A percentile compares a stretch with the other conserved stretches of the same genome.
Evolutionary conservation across 2,113 vertebrate genomes (phyloP).

Genomic region (Clinocottus analis): DNA sequence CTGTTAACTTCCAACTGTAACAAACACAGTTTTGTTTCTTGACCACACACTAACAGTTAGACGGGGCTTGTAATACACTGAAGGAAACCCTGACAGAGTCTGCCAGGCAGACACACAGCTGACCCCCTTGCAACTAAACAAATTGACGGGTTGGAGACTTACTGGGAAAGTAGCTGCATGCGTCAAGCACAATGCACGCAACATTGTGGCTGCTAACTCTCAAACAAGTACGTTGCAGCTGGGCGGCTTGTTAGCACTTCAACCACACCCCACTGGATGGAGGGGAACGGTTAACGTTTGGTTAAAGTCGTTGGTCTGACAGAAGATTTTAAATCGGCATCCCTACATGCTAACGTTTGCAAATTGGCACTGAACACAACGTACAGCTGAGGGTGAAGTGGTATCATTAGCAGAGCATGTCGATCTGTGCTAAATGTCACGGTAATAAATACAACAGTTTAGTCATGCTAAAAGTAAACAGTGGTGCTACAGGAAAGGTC

Average conservation of each 20-base stretch:
- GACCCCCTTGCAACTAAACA: no score
- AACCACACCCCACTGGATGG: no score
- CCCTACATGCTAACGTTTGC: neutral
- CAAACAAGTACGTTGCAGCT: no score
- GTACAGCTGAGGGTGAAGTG: neutral
- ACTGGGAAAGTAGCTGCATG: no score
- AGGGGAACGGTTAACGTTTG: neutral
- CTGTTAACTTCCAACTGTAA: no score
- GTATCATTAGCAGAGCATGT: neutral
- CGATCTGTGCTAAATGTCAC: neutral
- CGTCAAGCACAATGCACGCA: no score
- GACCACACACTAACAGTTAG: neutral
- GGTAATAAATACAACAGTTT: neutral
- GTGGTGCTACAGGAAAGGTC: neutral
- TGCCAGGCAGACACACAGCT: no score
- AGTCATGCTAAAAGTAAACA: neutral
- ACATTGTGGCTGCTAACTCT: no score
- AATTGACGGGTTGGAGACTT: no score
- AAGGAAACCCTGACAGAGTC: no score
- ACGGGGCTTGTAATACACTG: neutral
- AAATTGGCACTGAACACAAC: neutral
- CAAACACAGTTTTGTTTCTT: neutral
- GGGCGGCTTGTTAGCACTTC: no score
- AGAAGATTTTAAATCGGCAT: neutral
- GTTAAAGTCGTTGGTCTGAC: neutral